These are phyloP conservation scores for Cuculus canorus DNA, from an alignment of 2,797 vertebrate species.

Conservation along the genomic window DNA sequence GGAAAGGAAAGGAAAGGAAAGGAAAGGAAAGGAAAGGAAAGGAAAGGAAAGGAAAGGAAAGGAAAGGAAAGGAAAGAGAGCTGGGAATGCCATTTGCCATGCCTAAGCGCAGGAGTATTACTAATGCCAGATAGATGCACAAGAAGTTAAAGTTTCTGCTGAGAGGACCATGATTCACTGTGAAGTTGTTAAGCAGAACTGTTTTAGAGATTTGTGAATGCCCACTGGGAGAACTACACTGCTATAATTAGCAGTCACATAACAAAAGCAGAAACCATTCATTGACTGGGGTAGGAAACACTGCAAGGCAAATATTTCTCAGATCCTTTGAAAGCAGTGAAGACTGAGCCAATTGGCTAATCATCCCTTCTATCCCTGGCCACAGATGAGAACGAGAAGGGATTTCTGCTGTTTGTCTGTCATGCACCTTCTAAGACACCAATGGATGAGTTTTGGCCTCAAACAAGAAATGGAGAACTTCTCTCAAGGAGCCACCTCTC, in stretches of 20 bases:
- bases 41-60: too few species aligned
- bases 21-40: too few species aligned
- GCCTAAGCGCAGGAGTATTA: not conserved
- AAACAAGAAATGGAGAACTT: not conserved
- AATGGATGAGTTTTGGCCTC: not conserved
- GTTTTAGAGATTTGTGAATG: not conserved
- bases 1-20: too few species aligned
- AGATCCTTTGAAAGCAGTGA: not conserved
- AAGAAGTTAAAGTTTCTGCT: not conserved
- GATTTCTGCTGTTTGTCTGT: not conserved
- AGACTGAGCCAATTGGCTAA: not conserved
- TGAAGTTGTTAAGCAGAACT: not conserved
- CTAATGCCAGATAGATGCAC: not conserved
- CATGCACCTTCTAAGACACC: not conserved
- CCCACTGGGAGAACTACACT: not conserved
- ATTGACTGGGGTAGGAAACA: not conserved
- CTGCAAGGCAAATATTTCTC: not conserved
- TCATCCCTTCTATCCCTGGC: rapidly evolving
- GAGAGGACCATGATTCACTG: not conserved
- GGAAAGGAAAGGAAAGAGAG: not conserved
- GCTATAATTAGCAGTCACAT: not conserved
- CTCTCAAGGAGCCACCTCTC: not conserved
- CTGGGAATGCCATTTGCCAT: not conserved
- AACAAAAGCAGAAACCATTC: not conserved
- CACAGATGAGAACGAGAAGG: not conserved